A percentile compares a stretch with the other conserved stretches of the same genome.
Conservation (phyloP, 2,888 invertebrate species). For the Biston betularia region DNA sequence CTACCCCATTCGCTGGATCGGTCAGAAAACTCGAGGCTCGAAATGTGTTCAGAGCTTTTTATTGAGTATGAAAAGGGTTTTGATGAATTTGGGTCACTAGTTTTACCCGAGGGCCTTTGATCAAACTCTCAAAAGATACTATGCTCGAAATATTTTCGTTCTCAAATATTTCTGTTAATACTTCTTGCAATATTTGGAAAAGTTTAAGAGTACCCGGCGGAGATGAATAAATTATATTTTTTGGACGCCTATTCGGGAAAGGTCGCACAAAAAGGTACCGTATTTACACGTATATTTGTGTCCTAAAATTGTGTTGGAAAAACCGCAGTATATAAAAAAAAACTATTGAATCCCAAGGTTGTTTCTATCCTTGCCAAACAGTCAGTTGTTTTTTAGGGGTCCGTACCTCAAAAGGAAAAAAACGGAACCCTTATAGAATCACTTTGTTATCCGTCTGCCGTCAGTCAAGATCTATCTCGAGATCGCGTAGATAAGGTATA, state of each 20-base stretch:
- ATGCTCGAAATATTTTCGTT: slow-evolving; percentile 39
- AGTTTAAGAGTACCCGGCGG: slow-evolving; percentile 22
- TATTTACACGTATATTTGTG: background rate
- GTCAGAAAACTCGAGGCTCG: slow-evolving; percentile 21
- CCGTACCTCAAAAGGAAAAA: too few relatives aligned
- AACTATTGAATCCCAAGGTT: background rate
- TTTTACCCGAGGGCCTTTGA: slow-evolving; percentile 35
- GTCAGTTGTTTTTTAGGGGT: too few relatives aligned
- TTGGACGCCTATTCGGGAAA: slow-evolving; percentile 6
- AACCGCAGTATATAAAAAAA: background rate
- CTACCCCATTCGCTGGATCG: slow-evolving; percentile 3
- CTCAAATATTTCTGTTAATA: slow-evolving; percentile 32
- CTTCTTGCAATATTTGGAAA: slow-evolving; percentile 25
- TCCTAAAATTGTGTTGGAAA: background rate
- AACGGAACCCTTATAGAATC: too few relatives aligned
- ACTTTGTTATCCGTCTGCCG: too few relatives aligned
- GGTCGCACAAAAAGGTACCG: background rate
- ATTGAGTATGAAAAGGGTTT: slow-evolving; percentile 39
- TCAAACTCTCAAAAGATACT: slow-evolving; percentile 39
- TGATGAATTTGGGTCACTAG: slow-evolving; percentile 42
- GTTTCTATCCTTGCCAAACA: too few relatives aligned
- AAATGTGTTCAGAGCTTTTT: slow-evolving; percentile 31
- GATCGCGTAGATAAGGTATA: too few relatives aligned
- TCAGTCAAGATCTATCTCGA: too few relatives aligned
- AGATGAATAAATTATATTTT: slow-evolving; percentile 30